Evolutionary conservation across 2,888 invertebrate species (phyloP).

Genomic region (Eupithecia exiguata): DNA sequence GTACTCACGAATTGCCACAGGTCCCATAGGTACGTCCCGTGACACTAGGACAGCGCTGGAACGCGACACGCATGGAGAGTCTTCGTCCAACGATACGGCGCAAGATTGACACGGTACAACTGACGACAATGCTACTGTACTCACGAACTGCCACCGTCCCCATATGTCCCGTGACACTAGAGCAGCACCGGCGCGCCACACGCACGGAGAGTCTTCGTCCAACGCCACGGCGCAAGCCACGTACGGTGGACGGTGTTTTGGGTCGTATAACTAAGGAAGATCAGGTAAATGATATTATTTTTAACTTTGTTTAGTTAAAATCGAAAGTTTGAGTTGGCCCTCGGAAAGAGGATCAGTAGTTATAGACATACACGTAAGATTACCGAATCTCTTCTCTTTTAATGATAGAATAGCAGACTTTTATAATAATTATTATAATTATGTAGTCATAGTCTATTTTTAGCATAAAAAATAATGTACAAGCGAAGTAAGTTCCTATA

Average conservation of each 20-base stretch:
- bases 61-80: constrained; percentile 65
- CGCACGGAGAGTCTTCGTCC: constrained; percentile 55
- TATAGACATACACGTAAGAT: no score
- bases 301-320: not conserved
- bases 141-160: constrained; percentile 72
- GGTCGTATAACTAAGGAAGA: constrained; percentile 58
- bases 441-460: no score
- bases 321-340: no score
- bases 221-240: constrained; percentile 63
- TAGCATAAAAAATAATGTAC: no score
- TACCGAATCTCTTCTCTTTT: no score
- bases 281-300: not conserved
- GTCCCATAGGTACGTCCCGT: constrained; percentile 69
- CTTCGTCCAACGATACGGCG: constrained; percentile 51
- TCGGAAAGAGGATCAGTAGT: no score
- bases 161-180: constrained; percentile 65
- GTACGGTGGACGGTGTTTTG: constrained; percentile 63
- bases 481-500: no score
- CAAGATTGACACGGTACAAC: constrained; percentile 47
- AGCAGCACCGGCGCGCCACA: constrained; percentile 67
- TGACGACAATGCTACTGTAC: constrained; percentile 4
- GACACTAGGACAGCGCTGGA: constrained; percentile 64
- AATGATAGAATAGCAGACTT: no score
- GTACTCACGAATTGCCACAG: constrained; percentile 66
- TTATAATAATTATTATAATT: no score